A percentile compares a stretch with the other conserved stretches of the same genome.
These are phyloP conservation scores for Acanthochromis polyacanthus DNA, from an alignment of 2,113 vertebrate genomes.

Conservation along the genomic window DNA sequence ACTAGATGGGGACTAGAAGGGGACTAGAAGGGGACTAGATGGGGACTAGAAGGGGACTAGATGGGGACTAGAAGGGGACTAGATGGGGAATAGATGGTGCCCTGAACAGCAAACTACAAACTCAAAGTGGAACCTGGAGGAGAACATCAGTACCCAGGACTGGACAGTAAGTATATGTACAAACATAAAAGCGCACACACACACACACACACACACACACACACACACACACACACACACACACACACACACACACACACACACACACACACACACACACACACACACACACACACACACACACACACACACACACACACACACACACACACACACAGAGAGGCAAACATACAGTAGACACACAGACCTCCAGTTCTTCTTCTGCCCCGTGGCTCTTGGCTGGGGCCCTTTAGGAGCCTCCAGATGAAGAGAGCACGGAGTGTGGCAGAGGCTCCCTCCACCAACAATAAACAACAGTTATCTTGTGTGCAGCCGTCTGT, in stretches of 20 bases:
- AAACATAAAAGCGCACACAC: background rate
- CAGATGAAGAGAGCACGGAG: slow-evolving; percentile 75
- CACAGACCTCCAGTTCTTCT: slow-evolving; percentile 35
- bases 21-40: slow-evolving; percentile 37
- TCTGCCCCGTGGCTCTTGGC: slow-evolving; percentile 57
- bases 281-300: slow-evolving; percentile 1
- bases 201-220: background rate
- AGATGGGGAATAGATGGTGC: slow-evolving; percentile 18
- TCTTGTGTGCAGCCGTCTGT: slow-evolving; percentile 79
- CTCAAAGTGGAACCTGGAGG: slow-evolving; percentile 24
- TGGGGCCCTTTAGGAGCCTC: slow-evolving; percentile 49
- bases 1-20: slow-evolving; percentile 29
- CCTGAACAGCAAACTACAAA: slow-evolving; percentile 37
- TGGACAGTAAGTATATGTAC: slow-evolving; percentile 21
- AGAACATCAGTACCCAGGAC: slow-evolving; percentile 20
- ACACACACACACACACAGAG: background rate
- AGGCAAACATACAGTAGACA: slow-evolving; percentile 54
- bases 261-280: background rate
- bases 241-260: slow-evolving; percentile 43
- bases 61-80: slow-evolving; percentile 34
- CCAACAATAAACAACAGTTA: slow-evolving; percentile 84
- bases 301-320: background rate
- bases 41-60: slow-evolving; percentile 31
- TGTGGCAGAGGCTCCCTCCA: slow-evolving; percentile 76
- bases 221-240: background rate